phyloP scores from a whole-genome alignment of 2,888 invertebrate species.

The Penaeus monodon region DNA sequence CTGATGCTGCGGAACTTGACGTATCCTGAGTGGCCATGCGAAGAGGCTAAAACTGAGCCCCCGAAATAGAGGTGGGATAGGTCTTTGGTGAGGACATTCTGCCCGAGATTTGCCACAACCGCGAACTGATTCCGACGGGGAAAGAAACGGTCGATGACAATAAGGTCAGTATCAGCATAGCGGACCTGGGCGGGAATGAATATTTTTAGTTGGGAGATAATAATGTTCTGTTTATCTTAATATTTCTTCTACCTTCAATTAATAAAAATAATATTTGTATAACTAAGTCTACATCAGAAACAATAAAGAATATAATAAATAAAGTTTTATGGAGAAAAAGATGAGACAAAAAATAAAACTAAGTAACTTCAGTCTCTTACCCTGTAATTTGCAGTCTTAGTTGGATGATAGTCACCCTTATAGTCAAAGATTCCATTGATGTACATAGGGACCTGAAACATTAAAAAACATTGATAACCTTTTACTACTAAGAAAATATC shows the following conservation, averaged over 20 bases:
- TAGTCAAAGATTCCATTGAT: constrained; percentile 60
- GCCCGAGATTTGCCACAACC: constrained; percentile 81
- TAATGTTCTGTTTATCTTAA: background rate
- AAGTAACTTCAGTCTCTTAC: background rate
- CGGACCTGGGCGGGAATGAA: constrained; percentile 61
- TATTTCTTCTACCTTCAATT: background rate
- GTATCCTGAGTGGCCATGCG: constrained; percentile 70
- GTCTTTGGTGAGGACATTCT: constrained; percentile 76
- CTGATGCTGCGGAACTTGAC: constrained; percentile 74
- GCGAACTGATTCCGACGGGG: constrained; percentile 84
- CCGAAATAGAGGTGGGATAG: constrained; percentile 83
- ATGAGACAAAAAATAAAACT: background rate
- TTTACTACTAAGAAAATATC: background rate
- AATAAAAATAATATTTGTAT: too few relatives aligned
- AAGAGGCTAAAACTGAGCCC: constrained; percentile 76
- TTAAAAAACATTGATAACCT: background rate
- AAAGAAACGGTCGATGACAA: constrained; percentile 83
- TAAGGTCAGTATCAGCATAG: constrained; percentile 70
- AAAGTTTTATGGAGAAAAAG: background rate
- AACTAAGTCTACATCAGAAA: background rate
- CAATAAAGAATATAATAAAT: background rate
- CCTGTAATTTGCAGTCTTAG: constrained; percentile 52
- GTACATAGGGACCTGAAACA: constrained; percentile 51
- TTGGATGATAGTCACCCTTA: constrained; percentile 57
- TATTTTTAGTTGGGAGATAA: background rate